Evolutionary conservation across 2,113 vertebrate genomes (phyloP), one percentile per base, ranked within the genome.

Genomic region (Datnioides undecimradiatus): DNA sequence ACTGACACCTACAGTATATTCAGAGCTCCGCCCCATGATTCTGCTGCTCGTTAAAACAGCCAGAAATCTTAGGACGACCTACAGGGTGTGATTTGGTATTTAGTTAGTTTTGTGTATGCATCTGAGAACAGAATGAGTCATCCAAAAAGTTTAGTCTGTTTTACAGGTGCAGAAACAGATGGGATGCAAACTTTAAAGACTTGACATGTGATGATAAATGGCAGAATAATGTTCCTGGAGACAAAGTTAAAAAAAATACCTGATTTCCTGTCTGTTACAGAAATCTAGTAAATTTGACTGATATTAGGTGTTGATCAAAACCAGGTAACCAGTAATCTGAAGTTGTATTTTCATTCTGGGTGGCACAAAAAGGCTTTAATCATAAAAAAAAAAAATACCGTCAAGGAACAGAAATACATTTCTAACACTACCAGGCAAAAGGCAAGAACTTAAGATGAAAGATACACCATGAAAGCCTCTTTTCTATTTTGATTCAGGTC

Each of bases 401-500:
- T 71, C 45, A 62, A 60, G 41, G 55, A 46, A 46, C 45, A 59
- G 25, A 57, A 80, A 67, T 41, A 16, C 7, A 78, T 62, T 57
- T 60, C 34, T 49, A n/a, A 72, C 62, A 63, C 71, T 31, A 34
- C 12, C 34, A 43, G 31, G 69, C 43, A 80, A 70, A 55, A 52
- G 64, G 57, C 70, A 59, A 40, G 21, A 83, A 84, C 21, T 64
- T 83, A 62, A 76, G 82, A 78, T 79, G 75, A 73, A 87, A 87
- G 78, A 87, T 67, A 68, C 45, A 36, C 67, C 49, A 48, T 68
- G 68, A 87, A 77, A 87, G 73, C 73, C 81, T 73, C 86, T 84
- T 80, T 88, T 87, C 82, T 76, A 71, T 86, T 89, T 87, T 89
- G 80, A 91, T 92, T 88, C 92, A 83, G 90, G 90, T 91, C 88